Evolutionary conservation across 1,140 invertebrate genomes (phyloP).

Genomic region (Procambarus virginalis): DNA sequence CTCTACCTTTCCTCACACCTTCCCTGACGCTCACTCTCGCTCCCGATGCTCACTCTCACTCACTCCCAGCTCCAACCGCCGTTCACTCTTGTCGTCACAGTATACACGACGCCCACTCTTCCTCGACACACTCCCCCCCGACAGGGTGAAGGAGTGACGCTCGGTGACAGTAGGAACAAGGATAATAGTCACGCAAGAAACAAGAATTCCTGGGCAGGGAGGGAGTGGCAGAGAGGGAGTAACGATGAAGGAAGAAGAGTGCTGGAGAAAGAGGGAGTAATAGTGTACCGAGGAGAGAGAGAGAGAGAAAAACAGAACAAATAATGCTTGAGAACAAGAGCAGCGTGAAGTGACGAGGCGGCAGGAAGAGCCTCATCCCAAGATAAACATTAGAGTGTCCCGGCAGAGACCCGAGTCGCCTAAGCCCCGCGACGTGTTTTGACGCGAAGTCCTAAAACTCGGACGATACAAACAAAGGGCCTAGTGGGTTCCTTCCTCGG

Average conservation of each 20-base stretch:
- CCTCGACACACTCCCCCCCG: too few species aligned
- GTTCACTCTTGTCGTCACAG: neutral
- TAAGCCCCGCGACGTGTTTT: conserved; percentile 28
- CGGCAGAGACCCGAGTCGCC: neutral
- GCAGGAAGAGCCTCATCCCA: neutral
- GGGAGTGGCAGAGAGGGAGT: neutral
- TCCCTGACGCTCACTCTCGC: neutral
- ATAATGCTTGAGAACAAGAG: neutral
- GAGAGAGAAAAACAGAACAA: neutral
- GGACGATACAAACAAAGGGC: conserved; percentile 56
- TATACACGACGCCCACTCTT: too few species aligned
- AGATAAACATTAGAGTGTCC: neutral
- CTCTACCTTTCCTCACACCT: too few species aligned
- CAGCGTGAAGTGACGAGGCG: neutral
- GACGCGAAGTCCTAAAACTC: conserved; percentile 40
- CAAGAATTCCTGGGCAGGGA: neutral
- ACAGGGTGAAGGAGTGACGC: too few species aligned
- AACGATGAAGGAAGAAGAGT: neutral
- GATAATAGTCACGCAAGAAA: too few species aligned
- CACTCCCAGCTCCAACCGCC: neutral
- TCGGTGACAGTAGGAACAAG: too few species aligned
- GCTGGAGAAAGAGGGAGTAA: too few species aligned
- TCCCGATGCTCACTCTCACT: too few species aligned
- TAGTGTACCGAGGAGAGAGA: too few species aligned
- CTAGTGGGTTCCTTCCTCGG: conserved; percentile 25